Conservation (phyloP, 2,888 invertebrate species). For the Girardia tigrina region DNA sequence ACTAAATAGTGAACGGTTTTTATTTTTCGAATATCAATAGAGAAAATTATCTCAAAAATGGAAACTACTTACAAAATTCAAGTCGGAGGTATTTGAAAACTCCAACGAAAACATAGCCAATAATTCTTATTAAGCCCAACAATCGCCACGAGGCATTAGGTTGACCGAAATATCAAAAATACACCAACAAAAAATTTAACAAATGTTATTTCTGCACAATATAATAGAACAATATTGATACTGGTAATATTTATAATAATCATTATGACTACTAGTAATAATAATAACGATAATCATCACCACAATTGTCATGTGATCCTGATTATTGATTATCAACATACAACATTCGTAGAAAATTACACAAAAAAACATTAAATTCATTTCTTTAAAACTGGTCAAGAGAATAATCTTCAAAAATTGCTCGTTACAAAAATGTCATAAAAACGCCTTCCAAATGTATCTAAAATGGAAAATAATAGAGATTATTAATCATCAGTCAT, state of each 20-base stretch:
- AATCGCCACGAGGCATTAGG: not conserved
- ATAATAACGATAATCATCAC: not conserved
- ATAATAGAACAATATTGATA: too few relatives aligned
- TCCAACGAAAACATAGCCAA: slow-evolving; percentile 10
- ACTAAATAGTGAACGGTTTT: not conserved
- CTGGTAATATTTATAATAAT: too few relatives aligned
- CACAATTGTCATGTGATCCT: not conserved
- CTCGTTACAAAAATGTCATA: slow-evolving; percentile 23
- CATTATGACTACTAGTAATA: too few relatives aligned
- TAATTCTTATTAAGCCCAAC: slow-evolving; percentile 15
- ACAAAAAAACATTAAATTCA: slow-evolving; percentile 23
- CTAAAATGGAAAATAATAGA: slow-evolving; percentile 21
- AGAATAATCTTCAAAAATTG: slow-evolving; percentile 23
- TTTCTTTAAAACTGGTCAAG: slow-evolving; percentile 17
- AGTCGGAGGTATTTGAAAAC: slow-evolving; percentile 12
- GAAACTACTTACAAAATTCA: slow-evolving; percentile 15
- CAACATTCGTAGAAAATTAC: slow-evolving; percentile 4
- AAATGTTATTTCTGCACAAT: slow-evolving; percentile 18
- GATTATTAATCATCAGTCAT: not conserved
- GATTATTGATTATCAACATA: not conserved
- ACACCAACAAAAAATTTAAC: not conserved
- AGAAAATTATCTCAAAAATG: slow-evolving; percentile 20
- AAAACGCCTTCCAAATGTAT: slow-evolving; percentile 23
- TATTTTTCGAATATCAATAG: slow-evolving; percentile 17
- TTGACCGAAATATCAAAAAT: slow-evolving; percentile 6